Percentiles rank a stretch among this genome's conserved stretches.
Evolutionary conservation across 1,140 invertebrate genomes (phyloP).

Genomic region (Pomacea maculata): DNA sequence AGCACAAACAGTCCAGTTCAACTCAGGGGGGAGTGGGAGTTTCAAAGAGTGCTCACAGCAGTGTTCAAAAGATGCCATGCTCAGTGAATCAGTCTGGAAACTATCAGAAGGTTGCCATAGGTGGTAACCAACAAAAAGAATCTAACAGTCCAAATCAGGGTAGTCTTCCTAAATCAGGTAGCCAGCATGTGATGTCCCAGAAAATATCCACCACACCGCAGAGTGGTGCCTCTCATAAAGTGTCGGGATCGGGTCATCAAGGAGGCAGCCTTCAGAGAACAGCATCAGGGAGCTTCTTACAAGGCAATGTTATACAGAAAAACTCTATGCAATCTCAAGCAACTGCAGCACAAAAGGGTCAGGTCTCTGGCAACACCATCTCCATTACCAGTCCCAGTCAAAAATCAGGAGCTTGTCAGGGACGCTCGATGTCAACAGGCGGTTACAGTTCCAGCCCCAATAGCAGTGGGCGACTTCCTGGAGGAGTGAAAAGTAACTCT

Average conservation of each 20-base stretch:
- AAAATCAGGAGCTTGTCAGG: constrained; percentile 1
- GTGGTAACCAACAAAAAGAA: not conserved
- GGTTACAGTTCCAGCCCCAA: constrained; percentile 2
- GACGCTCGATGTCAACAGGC: not conserved
- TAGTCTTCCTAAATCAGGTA: not conserved
- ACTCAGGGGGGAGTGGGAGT: too few relatives aligned
- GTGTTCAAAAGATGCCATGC: not conserved
- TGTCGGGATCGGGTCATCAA: not conserved
- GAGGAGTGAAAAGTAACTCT: constrained; percentile 11
- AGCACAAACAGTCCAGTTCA: too few relatives aligned
- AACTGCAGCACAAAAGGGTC: too few relatives aligned
- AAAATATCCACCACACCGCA: not conserved
- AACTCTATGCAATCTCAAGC: not conserved
- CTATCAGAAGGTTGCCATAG: constrained; percentile 12
- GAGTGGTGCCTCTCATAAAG: not conserved
- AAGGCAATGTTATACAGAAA: constrained; percentile 3
- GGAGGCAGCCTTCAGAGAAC: not conserved
- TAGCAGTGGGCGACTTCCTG: not conserved
- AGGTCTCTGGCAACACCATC: too few relatives aligned
- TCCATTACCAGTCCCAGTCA: constrained; percentile 1
- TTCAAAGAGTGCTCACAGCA: too few relatives aligned
- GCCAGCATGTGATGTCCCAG: constrained; percentile 6
- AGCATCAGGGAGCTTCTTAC: not conserved
- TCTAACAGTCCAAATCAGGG: constrained; percentile 9
- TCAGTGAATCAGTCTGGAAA: constrained; percentile 23